phyloP scores from a whole-genome alignment of 2,888 invertebrate genomes.

The Panzeria rudis region DNA sequence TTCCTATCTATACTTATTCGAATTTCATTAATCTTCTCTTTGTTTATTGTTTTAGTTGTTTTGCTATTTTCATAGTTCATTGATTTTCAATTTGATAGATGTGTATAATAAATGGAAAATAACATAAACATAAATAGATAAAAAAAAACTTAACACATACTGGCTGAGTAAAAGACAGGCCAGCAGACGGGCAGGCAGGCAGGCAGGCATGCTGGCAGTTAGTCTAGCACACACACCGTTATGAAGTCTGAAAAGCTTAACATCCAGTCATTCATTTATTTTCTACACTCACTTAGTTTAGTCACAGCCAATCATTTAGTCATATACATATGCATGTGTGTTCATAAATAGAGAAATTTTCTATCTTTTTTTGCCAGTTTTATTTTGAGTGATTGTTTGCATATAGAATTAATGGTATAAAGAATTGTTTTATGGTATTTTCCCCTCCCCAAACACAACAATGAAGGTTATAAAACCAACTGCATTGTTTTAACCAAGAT shows the following conservation, averaged over 20 bases:
- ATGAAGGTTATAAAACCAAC: constrained; percentile 40
- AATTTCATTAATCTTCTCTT: constrained; percentile 58
- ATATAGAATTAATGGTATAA: constrained; percentile 55
- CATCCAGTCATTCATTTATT: constrained; percentile 31
- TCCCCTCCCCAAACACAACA: background rate
- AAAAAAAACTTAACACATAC: constrained; percentile 38
- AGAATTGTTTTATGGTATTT: constrained; percentile 47
- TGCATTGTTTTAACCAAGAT: constrained; percentile 53
- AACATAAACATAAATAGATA: constrained; percentile 62
- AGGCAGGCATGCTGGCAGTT: background rate
- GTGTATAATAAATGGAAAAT: constrained; percentile 79
- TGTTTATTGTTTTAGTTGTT: constrained; percentile 54
- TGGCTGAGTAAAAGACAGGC: constrained; percentile 9
- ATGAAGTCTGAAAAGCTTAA: background rate
- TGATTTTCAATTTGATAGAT: constrained; percentile 83
- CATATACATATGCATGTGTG: background rate
- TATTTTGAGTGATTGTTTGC: constrained; percentile 55
- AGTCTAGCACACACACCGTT: background rate
- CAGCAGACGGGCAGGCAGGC: background rate
- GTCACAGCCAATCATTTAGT: constrained; percentile 38
- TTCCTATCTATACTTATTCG: background rate
- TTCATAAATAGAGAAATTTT: constrained; percentile 37
- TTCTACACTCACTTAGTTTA: constrained; percentile 20
- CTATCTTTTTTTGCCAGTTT: background rate
- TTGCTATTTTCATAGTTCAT: constrained; percentile 81